A percentile compares a stretch with the other conserved stretches of the same genome.
These are phyloP conservation scores for Synanthedon vespiformis DNA, from an alignment of 2,888 invertebrate genomes.

Conservation along the genomic window DNA sequence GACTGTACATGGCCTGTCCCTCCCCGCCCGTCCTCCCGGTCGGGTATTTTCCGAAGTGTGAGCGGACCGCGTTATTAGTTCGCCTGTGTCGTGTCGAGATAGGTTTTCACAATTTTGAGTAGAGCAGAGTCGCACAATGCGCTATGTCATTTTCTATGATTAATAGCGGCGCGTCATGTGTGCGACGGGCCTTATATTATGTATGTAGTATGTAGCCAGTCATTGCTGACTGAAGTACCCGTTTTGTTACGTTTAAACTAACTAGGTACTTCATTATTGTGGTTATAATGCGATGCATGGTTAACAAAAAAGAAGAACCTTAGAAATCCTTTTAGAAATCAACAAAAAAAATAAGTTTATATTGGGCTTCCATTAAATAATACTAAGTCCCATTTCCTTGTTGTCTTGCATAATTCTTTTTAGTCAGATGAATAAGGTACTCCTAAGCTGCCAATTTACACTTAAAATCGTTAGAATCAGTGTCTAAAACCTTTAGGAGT, in stretches of 20 bases:
- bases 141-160: slow-evolving; percentile 64
- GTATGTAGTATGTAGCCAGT: not conserved
- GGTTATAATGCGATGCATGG: no score
- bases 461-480: no score
- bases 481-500: no score
- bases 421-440: no score
- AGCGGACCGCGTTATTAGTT: slow-evolving; percentile 57
- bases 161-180: slow-evolving; percentile 43
- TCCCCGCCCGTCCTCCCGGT: slow-evolving; percentile 41
- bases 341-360: no score
- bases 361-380: no score
- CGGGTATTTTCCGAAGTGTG: slow-evolving; percentile 55
- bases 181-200: not conserved
- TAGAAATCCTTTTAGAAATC: no score
- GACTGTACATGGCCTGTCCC: slow-evolving; percentile 8
- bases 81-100: slow-evolving; percentile 40
- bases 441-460: no score
- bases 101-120: slow-evolving; percentile 70
- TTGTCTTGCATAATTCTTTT: no score
- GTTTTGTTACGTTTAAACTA: slow-evolving; percentile 5
- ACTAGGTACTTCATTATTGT: no score
- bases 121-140: slow-evolving; percentile 48
- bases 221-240: not conserved
- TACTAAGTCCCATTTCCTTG: no score
- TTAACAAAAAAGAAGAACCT: no score